Evolutionary conservation across 2,888 invertebrate genomes (phyloP).

Genomic region (Corbicula japonica): DNA sequence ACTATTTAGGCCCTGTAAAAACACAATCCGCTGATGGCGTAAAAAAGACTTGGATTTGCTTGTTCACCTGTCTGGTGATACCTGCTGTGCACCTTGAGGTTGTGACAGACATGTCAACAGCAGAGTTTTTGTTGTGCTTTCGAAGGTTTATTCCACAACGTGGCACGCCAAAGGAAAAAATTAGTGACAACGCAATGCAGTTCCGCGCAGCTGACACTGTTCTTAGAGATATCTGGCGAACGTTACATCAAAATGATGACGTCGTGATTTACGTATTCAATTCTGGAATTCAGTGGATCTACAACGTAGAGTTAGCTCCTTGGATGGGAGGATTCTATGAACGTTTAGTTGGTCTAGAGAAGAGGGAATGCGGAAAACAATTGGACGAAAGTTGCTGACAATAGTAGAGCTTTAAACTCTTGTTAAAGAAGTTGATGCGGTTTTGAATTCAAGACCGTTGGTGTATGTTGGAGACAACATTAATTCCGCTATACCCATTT

Average conservation of each 20-base stretch:
- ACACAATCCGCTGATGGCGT: neutral
- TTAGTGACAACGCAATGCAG: conserved; percentile 37
- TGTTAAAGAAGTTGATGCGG: conserved; percentile 29
- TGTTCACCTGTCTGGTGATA: conserved; percentile 28
- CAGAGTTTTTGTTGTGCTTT: conserved; percentile 29
- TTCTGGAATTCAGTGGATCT: conserved; percentile 29
- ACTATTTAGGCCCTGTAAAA: conserved; percentile 19
- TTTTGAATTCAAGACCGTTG: conserved; percentile 44
- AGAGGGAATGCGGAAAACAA: conserved; percentile 25
- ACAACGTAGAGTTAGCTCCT: conserved; percentile 40
- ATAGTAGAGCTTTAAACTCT: conserved; percentile 38
- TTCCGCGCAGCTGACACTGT: conserved; percentile 26
- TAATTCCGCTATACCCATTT: conserved; percentile 32
- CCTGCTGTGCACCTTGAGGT: conserved; percentile 33
- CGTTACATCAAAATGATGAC: neutral
- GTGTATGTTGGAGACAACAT: conserved; percentile 45
- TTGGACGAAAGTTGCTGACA: conserved; percentile 33
- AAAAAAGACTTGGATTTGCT: conserved; percentile 24
- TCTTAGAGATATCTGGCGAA: conserved; percentile 5
- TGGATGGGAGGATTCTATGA: conserved; percentile 53
- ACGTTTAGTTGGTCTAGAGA: conserved; percentile 36
- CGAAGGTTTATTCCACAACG: conserved; percentile 27
- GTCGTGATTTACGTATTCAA: conserved; percentile 15
- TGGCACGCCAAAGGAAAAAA: conserved; percentile 17
- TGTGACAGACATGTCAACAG: conserved; percentile 25